Percentiles rank a stretch among this genome's conserved stretches.
Conservation (phyloP, 1,140 invertebrate genomes). For the Drosophila novamexicana region DNA sequence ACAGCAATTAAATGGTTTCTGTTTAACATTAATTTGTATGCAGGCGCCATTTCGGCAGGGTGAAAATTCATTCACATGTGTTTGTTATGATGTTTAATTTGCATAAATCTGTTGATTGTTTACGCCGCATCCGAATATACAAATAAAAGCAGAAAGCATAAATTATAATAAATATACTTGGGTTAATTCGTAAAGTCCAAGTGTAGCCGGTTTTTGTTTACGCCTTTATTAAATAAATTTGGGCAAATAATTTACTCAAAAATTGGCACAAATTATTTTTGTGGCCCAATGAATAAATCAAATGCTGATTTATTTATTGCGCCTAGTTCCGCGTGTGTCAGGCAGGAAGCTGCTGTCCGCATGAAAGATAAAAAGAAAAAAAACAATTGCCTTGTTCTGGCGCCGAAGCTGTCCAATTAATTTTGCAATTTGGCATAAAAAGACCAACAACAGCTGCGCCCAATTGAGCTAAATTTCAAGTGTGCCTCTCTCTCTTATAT, state of each 20-base stretch:
- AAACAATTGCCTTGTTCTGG: slow-evolving; percentile 12
- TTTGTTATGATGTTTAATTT: slow-evolving; percentile 42
- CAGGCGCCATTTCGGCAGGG: slow-evolving; percentile 27
- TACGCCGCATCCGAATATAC: slow-evolving; percentile 25
- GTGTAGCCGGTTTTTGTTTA: slow-evolving; percentile 37
- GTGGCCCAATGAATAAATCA: slow-evolving; percentile 26
- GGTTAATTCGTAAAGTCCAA: background rate
- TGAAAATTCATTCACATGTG: slow-evolving; percentile 47
- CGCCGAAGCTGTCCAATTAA: slow-evolving; percentile 19
- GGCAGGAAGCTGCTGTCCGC: slow-evolving; percentile 18
- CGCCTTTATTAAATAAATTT: slow-evolving; percentile 22
- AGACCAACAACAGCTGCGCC: slow-evolving; percentile 11
- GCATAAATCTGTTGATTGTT: slow-evolving; percentile 52
- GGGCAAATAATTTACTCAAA: slow-evolving; percentile 22
- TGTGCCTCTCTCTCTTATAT: background rate
- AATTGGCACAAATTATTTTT: slow-evolving; percentile 44
- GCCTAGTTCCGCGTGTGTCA: slow-evolving; percentile 34
- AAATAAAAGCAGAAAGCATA: slow-evolving; percentile 32
- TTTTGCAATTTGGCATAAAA: slow-evolving; percentile 13
- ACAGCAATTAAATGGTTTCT: background rate
- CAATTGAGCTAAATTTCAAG: background rate
- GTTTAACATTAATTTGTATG: slow-evolving; percentile 44
- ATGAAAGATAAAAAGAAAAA: slow-evolving; percentile 4
- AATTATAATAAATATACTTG: slow-evolving; percentile 21
- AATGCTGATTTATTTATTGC: slow-evolving; percentile 6